Evolutionary conservation across 2,113 vertebrate genomes (phyloP).

Genomic region (Labrus mixtus): DNA sequence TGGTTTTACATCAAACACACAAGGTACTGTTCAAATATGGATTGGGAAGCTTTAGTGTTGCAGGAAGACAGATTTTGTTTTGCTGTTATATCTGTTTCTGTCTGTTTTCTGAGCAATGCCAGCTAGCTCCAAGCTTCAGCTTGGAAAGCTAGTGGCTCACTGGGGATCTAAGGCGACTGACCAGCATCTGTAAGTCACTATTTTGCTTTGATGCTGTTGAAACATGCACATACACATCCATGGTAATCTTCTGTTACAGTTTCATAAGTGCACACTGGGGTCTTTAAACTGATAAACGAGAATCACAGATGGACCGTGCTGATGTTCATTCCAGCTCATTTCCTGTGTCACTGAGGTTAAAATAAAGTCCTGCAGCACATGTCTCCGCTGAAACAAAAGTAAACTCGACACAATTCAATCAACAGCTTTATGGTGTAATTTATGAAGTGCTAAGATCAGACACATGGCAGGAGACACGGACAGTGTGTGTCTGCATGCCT

Average conservation of each 20-base stretch:
- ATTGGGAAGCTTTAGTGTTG: background rate
- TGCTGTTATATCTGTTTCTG: background rate
- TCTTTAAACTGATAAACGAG: background rate
- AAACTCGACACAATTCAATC: conserved; percentile 46
- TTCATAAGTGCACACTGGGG: background rate
- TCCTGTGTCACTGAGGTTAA: conserved; percentile 35
- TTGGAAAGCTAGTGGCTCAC: too few relatives aligned
- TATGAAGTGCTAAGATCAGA: conserved; percentile 59
- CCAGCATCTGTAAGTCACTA: background rate
- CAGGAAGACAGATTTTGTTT: background rate
- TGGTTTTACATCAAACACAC: too few relatives aligned
- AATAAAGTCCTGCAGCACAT: conserved; percentile 21
- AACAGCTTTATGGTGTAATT: conserved; percentile 47
- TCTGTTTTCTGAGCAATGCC: background rate
- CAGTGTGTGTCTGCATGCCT: conserved; percentile 59
- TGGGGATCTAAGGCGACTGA: too few relatives aligned
- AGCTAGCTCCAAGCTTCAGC: background rate
- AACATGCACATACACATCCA: too few relatives aligned
- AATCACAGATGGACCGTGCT: background rate
- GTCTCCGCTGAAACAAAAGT: conserved; percentile 31
- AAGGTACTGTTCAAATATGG: too few relatives aligned
- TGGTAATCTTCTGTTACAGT: too few relatives aligned
- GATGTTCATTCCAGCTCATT: conserved; percentile 21
- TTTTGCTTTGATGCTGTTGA: too few relatives aligned
- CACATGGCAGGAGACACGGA: conserved; percentile 59